Percentiles rank a stretch among this genome's conserved stretches.
Conservation (phyloP, 2,888 invertebrate genomes). For the Stenodema calcarata region DNA sequence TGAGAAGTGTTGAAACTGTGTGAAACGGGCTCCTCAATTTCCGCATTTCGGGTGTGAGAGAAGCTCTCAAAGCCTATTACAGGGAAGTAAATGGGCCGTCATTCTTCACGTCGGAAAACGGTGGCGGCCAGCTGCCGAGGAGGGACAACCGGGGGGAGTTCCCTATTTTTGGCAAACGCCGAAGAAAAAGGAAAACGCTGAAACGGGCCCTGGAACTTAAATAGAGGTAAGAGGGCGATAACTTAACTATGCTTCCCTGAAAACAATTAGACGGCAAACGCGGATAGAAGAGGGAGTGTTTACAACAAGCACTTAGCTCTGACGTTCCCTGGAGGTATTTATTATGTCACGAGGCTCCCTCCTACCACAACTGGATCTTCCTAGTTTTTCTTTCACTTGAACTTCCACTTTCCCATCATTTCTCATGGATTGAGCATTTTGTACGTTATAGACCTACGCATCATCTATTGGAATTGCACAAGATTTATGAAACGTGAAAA, state of each 20-base stretch:
- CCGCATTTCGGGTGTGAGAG: neutral
- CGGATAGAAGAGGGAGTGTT: conserved; percentile 26
- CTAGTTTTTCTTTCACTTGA: neutral
- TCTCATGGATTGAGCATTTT: too few relatives aligned
- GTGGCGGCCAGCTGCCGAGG: neutral
- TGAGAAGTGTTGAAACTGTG: too few relatives aligned
- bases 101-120: neutral
- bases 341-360: neutral
- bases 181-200: neutral
- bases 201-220: neutral
- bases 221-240: conserved; percentile 30
- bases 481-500: too few relatives aligned
- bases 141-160: neutral
- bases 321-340: conserved; percentile 15
- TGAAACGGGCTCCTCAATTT: neutral
- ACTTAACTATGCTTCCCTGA: conserved; percentile 28
- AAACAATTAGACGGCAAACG: conserved; percentile 39
- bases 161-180: conserved; percentile 4
- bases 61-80: neutral
- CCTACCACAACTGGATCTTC: neutral
- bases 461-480: too few relatives aligned
- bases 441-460: too few relatives aligned
- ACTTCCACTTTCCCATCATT: neutral
- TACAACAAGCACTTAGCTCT: conserved; percentile 25
- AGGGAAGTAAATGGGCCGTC: neutral